phyloP scores from a whole-genome alignment of 2,888 invertebrate genomes.

The Leucoptera coffeella region DNA sequence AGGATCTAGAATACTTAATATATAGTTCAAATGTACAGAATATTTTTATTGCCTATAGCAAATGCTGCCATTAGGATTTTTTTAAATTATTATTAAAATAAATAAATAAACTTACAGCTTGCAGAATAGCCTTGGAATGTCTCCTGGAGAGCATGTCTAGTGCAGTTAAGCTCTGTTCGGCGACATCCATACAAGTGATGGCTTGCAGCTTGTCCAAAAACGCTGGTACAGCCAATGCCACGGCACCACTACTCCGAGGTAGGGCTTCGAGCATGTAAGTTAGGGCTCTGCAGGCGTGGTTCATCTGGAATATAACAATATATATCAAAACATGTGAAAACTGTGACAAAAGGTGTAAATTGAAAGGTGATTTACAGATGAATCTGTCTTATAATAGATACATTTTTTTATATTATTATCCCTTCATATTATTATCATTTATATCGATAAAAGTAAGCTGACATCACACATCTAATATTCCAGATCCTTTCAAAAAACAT shows the following conservation, averaged over 20 bases:
- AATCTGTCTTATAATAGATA: too few species aligned
- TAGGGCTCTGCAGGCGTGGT: slow-evolving; percentile 95
- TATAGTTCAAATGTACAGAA: too few species aligned
- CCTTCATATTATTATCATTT: too few species aligned
- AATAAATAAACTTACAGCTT: slow-evolving; percentile 75
- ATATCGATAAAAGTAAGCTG: too few species aligned
- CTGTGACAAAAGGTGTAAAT: neutral
- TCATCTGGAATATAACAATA: slow-evolving; percentile 62
- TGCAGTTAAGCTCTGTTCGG: slow-evolving; percentile 96
- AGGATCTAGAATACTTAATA: too few species aligned
- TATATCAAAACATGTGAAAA: neutral
- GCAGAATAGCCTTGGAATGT: slow-evolving; percentile 93
- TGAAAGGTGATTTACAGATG: too few species aligned
- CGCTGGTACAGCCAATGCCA: slow-evolving; percentile 94
- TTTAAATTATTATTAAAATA: too few species aligned
- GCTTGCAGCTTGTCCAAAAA: slow-evolving; percentile 95
- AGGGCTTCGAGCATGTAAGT: slow-evolving; percentile 99
- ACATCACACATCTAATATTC: too few species aligned
- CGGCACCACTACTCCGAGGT: slow-evolving; percentile 91
- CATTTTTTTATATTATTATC: too few species aligned
- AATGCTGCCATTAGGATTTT: too few species aligned
- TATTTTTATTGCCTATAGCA: too few species aligned
- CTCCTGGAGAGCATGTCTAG: slow-evolving; percentile 93
- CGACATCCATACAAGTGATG: slow-evolving; percentile 99
- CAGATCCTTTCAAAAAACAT: too few species aligned